Conservation (phyloP, 2,113 vertebrate species). For the Tupaia chinensis region DNA sequence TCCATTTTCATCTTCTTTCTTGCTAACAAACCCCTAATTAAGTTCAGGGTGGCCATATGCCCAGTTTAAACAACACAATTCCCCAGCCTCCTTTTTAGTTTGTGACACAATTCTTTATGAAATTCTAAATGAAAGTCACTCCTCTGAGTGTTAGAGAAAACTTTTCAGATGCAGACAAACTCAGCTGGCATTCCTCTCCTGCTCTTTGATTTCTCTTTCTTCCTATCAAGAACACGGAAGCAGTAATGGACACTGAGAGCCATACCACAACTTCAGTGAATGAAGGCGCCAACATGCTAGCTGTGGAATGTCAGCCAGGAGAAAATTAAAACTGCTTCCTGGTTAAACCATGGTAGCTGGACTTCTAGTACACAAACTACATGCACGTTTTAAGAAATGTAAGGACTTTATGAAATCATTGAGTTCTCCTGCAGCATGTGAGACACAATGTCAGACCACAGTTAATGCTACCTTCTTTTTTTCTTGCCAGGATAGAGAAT, state of each 20-base stretch:
- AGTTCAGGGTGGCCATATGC: slow-evolving; percentile 13
- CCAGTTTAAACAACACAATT: slow-evolving; percentile 5
- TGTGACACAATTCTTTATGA: slow-evolving; percentile 53
- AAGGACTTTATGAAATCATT: background rate
- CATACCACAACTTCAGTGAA: fast-evolving
- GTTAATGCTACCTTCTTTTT: background rate
- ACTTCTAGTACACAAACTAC: background rate
- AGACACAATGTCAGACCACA: background rate
- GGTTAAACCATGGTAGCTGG: background rate
- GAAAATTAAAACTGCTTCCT: background rate
- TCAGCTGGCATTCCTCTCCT: background rate
- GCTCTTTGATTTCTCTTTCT: background rate
- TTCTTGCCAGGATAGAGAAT: background rate
- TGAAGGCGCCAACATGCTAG: background rate
- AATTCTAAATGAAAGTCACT: slow-evolving; percentile 17
- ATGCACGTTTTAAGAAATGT: background rate
- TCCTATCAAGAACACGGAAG: background rate
- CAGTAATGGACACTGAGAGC: background rate
- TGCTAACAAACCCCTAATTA: slow-evolving; percentile 44
- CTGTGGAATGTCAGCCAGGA: background rate
- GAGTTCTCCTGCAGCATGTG: background rate
- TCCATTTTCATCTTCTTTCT: slow-evolving; percentile 45
- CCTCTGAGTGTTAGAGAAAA: background rate
- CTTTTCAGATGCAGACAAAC: background rate
- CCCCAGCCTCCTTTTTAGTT: background rate